These are phyloP conservation scores for Drosophila pseudoananassae DNA, from an alignment of 1,140 invertebrate species.

Conservation along the genomic window DNA sequence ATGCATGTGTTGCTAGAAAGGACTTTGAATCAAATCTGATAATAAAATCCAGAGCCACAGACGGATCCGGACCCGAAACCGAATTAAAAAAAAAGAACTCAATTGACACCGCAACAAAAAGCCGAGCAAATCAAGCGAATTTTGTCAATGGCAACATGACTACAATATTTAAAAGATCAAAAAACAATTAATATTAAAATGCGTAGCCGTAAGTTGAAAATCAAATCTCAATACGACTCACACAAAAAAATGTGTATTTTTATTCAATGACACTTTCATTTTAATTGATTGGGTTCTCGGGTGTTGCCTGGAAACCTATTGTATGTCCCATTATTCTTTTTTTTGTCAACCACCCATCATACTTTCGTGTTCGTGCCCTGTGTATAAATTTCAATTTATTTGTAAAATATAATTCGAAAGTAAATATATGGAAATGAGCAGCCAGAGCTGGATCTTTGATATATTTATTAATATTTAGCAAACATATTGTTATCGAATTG, in stretches of 20 bases:
- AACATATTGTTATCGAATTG: conserved; percentile 81
- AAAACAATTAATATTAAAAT: conserved; percentile 33
- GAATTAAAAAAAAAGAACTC: conserved; percentile 15
- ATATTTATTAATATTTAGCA: conserved; percentile 78
- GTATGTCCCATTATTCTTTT: background rate
- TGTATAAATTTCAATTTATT: conserved; percentile 65
- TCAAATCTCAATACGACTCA: conserved; percentile 13
- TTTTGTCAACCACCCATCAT: conserved; percentile 9
- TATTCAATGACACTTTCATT: conserved; percentile 16
- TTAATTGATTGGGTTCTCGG: conserved; percentile 18
- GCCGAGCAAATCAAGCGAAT: conserved; percentile 25
- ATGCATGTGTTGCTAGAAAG: conserved; percentile 20
- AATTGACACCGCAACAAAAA: conserved; percentile 31
- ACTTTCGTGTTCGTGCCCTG: conserved; percentile 4
- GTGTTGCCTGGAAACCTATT: conserved; percentile 8
- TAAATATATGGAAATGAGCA: conserved; percentile 44
- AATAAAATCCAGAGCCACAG: conserved; percentile 34
- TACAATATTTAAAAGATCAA: conserved; percentile 40
- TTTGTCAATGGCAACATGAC: conserved; percentile 39
- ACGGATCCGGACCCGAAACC: conserved; percentile 7
- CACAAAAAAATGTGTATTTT: conserved; percentile 8
- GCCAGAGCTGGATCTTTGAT: conserved; percentile 52
- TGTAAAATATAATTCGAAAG: conserved; percentile 47
- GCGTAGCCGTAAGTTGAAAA: conserved; percentile 26
- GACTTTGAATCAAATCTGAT: conserved; percentile 45